Evolutionary conservation across 2,113 vertebrate genomes (phyloP).

Genomic region (Scalopus aquaticus): DNA sequence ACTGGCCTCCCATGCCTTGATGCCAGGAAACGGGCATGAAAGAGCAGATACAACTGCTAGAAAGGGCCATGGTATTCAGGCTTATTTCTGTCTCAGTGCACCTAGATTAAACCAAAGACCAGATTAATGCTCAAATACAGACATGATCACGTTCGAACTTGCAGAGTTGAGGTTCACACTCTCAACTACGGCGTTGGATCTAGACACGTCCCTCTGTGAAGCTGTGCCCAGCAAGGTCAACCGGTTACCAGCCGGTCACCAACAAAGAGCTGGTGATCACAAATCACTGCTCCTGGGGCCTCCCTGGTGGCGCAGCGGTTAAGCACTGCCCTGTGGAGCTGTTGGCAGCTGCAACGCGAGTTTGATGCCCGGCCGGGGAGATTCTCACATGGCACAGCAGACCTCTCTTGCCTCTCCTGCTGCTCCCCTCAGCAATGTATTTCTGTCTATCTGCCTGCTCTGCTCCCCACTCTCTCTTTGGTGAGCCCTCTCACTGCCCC

Average conservation of each 20-base stretch:
- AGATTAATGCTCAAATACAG: neutral
- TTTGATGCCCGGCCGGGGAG: too few relatives aligned
- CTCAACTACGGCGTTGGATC: neutral
- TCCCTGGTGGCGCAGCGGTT: too few relatives aligned
- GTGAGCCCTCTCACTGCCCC: too few relatives aligned
- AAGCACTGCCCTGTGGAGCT: too few relatives aligned
- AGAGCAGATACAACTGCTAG: neutral
- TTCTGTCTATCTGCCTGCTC: too few relatives aligned
- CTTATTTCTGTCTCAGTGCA: neutral
- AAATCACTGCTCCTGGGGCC: too few relatives aligned
- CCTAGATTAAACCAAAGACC: neutral
- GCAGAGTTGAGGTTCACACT: neutral
- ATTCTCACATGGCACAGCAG: too few relatives aligned
- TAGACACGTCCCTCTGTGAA: neutral
- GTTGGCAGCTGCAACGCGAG: too few relatives aligned
- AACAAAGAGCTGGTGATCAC: neutral
- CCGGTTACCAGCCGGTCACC: neutral
- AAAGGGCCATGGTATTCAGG: neutral
- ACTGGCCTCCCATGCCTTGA: neutral
- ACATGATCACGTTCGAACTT: neutral
- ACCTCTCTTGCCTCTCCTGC: too few relatives aligned
- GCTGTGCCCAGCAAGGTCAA: neutral
- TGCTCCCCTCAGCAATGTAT: too few relatives aligned
- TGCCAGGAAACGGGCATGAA: neutral
- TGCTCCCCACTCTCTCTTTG: too few relatives aligned